phyloP scores from a whole-genome alignment of 2,113 vertebrate species.

The Myanophis thanlyinensis region DNA sequence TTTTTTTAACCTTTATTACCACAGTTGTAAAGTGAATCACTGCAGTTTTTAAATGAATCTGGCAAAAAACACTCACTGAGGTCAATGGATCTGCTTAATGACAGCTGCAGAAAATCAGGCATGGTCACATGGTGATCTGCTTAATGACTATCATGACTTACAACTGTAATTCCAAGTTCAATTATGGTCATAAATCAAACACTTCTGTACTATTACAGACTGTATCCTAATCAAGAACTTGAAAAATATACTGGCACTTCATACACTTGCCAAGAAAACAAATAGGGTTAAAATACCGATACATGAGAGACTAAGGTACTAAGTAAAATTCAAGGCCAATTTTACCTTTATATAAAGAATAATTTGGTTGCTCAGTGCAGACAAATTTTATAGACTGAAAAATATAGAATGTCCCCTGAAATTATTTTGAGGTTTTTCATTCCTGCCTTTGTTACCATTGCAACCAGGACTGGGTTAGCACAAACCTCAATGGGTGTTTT shows the following conservation, averaged over 20 bases:
- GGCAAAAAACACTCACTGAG: neutral
- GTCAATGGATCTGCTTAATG: neutral
- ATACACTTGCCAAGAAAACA: neutral
- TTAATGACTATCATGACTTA: neutral
- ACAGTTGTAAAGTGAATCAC: neutral
- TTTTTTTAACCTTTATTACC: neutral
- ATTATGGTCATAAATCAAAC: neutral
- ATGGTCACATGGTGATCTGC: neutral
- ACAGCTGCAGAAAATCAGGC: neutral
- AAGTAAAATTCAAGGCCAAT: neutral
- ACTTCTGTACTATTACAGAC: neutral
- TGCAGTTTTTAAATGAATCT: neutral
- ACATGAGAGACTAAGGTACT: neutral
- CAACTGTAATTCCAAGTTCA: neutral
- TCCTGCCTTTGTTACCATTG: neutral
- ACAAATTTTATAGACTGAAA: neutral
- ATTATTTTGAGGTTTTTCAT: neutral
- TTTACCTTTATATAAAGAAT: neutral
- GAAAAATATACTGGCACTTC: neutral
- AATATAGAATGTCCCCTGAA: neutral
- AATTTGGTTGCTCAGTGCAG: neutral
- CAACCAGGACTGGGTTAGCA: neutral
- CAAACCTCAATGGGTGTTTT: too few species aligned
- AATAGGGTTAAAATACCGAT: neutral
- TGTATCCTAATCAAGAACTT: neutral